A percentile compares a stretch with the other conserved stretches of the same genome.
Evolutionary conservation across 2,113 vertebrate genomes (phyloP).

Genomic region (Cynopterus brachyotis): DNA sequence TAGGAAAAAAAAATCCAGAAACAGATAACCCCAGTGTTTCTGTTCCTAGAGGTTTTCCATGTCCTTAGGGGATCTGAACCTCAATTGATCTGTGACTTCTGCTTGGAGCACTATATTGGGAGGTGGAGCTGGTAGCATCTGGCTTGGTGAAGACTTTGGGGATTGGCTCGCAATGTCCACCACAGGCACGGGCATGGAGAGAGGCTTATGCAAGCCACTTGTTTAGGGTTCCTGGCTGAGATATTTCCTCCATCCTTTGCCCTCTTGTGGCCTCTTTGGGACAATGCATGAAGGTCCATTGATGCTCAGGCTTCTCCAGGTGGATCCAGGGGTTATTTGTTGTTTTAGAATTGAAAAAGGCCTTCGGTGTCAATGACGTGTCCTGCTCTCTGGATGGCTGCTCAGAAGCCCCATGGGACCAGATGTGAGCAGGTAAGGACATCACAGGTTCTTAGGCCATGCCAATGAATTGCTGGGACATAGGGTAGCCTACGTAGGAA

Average conservation of each 20-base stretch:
- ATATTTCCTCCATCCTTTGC: background rate
- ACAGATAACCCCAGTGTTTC: background rate
- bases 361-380: background rate
- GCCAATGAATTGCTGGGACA: background rate
- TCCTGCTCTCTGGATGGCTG: background rate
- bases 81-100: background rate
- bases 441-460: no score
- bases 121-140: background rate
- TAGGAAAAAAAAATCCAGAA: background rate
- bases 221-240: background rate
- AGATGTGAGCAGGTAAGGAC: constrained; percentile 24
- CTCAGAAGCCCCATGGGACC: background rate
- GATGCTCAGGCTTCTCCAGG: background rate
- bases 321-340: background rate
- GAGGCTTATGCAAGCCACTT: background rate
- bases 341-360: constrained; percentile 56
- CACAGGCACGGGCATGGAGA: fast-evolving
- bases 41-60: background rate
- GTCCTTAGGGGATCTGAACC: background rate
- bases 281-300: background rate
- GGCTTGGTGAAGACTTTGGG: background rate
- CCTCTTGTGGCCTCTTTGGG: background rate
- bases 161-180: background rate
- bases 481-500: fast-evolving
- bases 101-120: background rate